Conservation (phyloP, 2,888 invertebrate species). For the Phasia obesa region DNA sequence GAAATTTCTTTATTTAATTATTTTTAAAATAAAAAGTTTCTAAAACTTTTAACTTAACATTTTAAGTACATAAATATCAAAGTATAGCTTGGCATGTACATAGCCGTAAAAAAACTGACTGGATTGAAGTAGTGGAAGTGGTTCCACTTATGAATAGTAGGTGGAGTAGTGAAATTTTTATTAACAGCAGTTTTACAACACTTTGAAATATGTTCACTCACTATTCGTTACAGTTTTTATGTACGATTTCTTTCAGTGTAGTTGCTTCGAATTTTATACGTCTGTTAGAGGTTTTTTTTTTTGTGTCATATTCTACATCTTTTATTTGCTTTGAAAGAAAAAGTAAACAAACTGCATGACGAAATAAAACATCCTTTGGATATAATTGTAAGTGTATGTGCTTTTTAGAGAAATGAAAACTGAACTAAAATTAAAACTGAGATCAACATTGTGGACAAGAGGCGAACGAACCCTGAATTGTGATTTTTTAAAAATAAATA, state of each 20-base stretch:
- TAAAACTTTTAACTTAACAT: too few species aligned
- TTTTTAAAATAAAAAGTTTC: too few species aligned
- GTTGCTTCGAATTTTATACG: constrained; percentile 19
- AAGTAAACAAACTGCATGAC: constrained; percentile 62
- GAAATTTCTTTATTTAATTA: too few species aligned
- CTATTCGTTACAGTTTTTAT: neutral
- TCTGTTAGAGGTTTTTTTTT: constrained; percentile 6
- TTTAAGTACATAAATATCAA: too few species aligned
- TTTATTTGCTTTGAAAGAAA: constrained; percentile 26
- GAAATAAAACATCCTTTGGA: constrained; percentile 61
- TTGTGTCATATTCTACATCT: constrained; percentile 21
- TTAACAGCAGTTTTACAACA: too few species aligned
- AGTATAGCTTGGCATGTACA: too few species aligned
- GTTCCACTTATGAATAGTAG: too few species aligned
- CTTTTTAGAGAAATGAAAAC: constrained; percentile 4
- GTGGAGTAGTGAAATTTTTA: too few species aligned
- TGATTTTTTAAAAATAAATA: too few species aligned
- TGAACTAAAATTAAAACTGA: constrained; percentile 35
- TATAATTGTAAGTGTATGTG: constrained; percentile 31
- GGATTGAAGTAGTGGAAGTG: too few species aligned
- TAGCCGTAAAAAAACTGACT: too few species aligned
- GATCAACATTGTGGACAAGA: constrained; percentile 35
- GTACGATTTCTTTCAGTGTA: constrained; percentile 23
- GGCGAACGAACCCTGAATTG: neutral
- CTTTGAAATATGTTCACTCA: too few species aligned